Evolutionary conservation across 2,888 invertebrate species (phyloP).

Genomic region (Tinea pellionella): DNA sequence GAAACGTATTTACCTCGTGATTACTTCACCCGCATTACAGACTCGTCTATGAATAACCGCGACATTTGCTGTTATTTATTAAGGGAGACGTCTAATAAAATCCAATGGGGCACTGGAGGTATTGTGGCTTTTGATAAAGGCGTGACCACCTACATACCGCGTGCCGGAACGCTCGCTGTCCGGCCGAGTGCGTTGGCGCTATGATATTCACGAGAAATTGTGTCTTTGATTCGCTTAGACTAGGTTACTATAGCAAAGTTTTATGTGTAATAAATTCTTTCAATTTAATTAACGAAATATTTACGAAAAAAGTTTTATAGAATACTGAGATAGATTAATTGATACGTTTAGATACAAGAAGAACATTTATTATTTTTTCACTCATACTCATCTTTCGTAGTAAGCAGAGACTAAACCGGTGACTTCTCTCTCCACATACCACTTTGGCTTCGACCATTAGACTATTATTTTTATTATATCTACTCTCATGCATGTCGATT

Average conservation of each 20-base stretch:
- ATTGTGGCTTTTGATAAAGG: slow-evolving; percentile 49
- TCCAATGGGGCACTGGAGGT: slow-evolving; percentile 34
- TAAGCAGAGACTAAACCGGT: too few relatives aligned
- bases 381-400: too few relatives aligned
- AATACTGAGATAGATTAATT: too few relatives aligned
- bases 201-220: slow-evolving; percentile 10
- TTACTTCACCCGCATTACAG: not conserved
- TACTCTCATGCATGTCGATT: too few relatives aligned
- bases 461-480: too few relatives aligned
- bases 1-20: not conserved
- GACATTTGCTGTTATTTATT: slow-evolving; percentile 38
- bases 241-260: slow-evolving; percentile 4
- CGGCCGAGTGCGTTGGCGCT: slow-evolving; percentile 33
- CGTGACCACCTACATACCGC: slow-evolving; percentile 53
- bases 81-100: slow-evolving; percentile 44
- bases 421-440: too few relatives aligned
- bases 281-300: too few relatives aligned
- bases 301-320: too few relatives aligned
- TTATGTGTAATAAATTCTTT: too few relatives aligned
- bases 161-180: slow-evolving; percentile 2
- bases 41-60: slow-evolving; percentile 2
- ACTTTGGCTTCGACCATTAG: too few relatives aligned
- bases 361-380: too few relatives aligned
- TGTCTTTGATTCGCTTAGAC: not conserved
- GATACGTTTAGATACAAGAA: too few relatives aligned